These are phyloP conservation scores for Urocyon cinereoargenteus DNA, from an alignment of 2,797 vertebrate genomes.

Conservation along the genomic window DNA sequence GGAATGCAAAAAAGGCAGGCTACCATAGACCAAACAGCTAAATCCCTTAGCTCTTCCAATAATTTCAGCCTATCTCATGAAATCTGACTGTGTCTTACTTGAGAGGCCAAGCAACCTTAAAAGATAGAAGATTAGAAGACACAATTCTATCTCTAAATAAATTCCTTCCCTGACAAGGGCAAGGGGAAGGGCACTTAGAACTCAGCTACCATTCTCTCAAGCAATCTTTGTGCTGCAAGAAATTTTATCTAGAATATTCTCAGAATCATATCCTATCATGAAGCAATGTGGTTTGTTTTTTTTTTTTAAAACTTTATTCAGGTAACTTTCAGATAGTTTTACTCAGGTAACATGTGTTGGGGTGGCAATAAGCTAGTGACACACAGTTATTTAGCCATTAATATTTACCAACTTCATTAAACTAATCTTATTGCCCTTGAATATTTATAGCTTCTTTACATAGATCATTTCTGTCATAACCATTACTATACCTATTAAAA, in stretches of 20 bases:
- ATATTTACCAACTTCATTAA: conserved; percentile 44
- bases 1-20: background rate
- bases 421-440: background rate
- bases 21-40: background rate
- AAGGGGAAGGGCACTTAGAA: background rate
- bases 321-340: background rate
- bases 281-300: background rate
- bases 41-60: conserved; percentile 18
- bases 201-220: background rate
- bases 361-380: background rate
- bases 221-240: background rate
- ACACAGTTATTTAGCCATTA: conserved; percentile 1
- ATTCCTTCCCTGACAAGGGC: background rate
- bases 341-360: background rate
- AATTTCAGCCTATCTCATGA: conserved; percentile 45
- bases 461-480: conserved; percentile 41
- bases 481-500: conserved; percentile 25
- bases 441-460: conserved; percentile 34
- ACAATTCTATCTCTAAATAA: background rate
- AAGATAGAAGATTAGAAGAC: background rate
- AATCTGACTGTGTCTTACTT: conserved; percentile 46
- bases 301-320: conserved; percentile 33
- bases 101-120: background rate
- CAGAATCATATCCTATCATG: background rate
- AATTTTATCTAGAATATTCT: conserved; percentile 7